Percentiles rank a stretch among this genome's conserved stretches.
Conservation (phyloP, 30 jellyfish, hydroid and myxozoan species). For the Hydractinia symbiolongicarpus region DNA sequence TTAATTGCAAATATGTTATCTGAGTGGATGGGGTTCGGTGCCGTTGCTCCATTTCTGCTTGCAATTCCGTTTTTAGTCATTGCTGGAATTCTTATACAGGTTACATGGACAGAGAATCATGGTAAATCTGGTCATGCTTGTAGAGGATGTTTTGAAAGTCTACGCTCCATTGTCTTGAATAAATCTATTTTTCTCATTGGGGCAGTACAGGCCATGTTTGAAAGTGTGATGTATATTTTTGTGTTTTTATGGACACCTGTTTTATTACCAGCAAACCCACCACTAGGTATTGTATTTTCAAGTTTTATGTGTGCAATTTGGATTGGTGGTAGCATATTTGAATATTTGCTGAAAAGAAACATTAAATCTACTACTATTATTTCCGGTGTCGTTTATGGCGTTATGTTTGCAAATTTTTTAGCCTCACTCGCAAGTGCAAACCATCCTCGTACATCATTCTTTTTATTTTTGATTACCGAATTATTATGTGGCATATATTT, state of each 20-base stretch:
- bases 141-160: conserved; percentile 78
- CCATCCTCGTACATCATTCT: conserved; percentile 75
- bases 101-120: conserved; percentile 82
- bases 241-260: conserved; percentile 98
- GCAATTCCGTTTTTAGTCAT: conserved; percentile 74
- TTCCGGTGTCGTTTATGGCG: conserved; percentile 55
- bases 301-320: conserved; percentile 85
- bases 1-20: conserved; percentile 62
- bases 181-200: conserved; percentile 67
- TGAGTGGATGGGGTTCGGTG: conserved; percentile 79
- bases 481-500: conserved; percentile 82
- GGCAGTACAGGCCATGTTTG: conserved; percentile 90
- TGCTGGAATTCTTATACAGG: conserved; percentile 72
- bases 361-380: conserved; percentile 37
- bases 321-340: conserved; percentile 70
- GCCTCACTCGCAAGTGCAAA: conserved; percentile 88
- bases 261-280: conserved; percentile 81
- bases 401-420: conserved; percentile 66
- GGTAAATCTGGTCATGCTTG: conserved; percentile 67
- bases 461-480: conserved; percentile 61
- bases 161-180: conserved; percentile 45
- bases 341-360: conserved; percentile 25
- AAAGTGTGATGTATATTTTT: conserved; percentile 90
- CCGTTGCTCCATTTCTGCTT: conserved; percentile 85
- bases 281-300: conserved; percentile 86